Evolutionary conservation across 2,888 invertebrate genomes (phyloP).

Genomic region (Watsonalla binaria): DNA sequence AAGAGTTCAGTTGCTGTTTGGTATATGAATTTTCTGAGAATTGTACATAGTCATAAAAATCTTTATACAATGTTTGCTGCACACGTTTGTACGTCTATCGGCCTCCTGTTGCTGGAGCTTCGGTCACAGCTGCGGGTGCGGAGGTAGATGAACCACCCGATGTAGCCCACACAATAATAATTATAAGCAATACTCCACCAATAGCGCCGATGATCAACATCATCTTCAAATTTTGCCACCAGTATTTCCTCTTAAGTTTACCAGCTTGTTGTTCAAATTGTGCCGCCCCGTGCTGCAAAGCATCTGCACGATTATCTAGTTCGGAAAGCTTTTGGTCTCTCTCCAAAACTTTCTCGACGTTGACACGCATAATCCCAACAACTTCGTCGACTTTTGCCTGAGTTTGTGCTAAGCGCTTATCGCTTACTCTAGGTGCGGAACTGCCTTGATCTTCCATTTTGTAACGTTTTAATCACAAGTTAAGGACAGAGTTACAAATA

Average conservation of each 20-base stretch:
- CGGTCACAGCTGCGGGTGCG: slow-evolving; percentile 23
- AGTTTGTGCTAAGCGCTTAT: slow-evolving; percentile 74
- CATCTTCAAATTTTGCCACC: slow-evolving; percentile 99
- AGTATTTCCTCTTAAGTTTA: slow-evolving; percentile 96
- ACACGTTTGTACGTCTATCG: slow-evolving; percentile 36
- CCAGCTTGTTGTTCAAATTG: slow-evolving; percentile 98
- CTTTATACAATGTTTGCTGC: no score
- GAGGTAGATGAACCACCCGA: slow-evolving; percentile 31
- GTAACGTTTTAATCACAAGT: not conserved
- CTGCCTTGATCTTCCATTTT: slow-evolving; percentile 76
- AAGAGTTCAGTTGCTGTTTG: slow-evolving; percentile 38
- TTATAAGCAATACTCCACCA: slow-evolving; percentile 88
- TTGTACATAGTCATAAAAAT: not conserved
- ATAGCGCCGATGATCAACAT: slow-evolving; percentile 95
- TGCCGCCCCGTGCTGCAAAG: slow-evolving; percentile 94
- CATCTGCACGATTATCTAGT: slow-evolving; percentile 96
- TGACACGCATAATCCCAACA: slow-evolving; percentile 96
- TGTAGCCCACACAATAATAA: slow-evolving; percentile 84
- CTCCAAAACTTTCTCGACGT: slow-evolving; percentile 97
- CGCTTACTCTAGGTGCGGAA: slow-evolving; percentile 68
- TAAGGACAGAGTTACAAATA: not conserved
- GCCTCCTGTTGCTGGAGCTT: slow-evolving; percentile 29
- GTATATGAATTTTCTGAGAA: slow-evolving; percentile 16
- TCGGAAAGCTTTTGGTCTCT: slow-evolving; percentile 97
- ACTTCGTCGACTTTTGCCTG: slow-evolving; percentile 81